Percentiles rank a stretch among this genome's conserved stretches.
Evolutionary conservation across 2,888 invertebrate genomes (phyloP).

Genomic region (Temnothorax rugatulus): DNA sequence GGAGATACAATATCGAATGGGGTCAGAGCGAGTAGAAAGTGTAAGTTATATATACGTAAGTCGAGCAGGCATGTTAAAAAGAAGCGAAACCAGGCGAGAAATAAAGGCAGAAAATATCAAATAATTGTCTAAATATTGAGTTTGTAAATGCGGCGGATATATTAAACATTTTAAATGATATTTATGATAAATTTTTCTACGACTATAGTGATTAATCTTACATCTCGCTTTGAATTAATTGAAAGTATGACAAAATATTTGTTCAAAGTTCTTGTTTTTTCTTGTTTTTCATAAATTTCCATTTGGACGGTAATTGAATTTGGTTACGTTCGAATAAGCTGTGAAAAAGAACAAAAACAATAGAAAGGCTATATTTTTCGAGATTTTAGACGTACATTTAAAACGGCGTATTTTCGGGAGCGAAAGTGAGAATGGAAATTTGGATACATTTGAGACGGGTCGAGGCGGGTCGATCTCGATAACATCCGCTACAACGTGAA

Average conservation of each 20-base stretch:
- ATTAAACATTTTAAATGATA: not conserved
- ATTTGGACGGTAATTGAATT: not conserved
- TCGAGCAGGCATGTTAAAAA: not conserved
- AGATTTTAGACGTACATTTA: constrained; percentile 37
- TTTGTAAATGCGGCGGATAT: not conserved
- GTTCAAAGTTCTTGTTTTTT: too few species aligned
- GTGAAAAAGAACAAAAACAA: not conserved
- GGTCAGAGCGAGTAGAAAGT: constrained; percentile 17
- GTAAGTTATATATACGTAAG: constrained; percentile 26
- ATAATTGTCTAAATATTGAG: not conserved
- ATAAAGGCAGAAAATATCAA: not conserved
- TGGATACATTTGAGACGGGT: constrained; percentile 34
- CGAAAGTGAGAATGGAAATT: constrained; percentile 56
- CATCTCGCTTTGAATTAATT: too few species aligned
- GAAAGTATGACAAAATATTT: constrained; percentile 2
- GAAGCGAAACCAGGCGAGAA: not conserved
- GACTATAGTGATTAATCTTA: not conserved
- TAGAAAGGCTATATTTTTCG: not conserved
- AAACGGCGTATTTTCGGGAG: constrained; percentile 30
- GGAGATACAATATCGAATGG: constrained; percentile 25
- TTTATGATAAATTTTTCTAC: not conserved
- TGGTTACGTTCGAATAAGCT: not conserved
- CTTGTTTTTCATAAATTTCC: not conserved
- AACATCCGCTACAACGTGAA: constrained; percentile 66
- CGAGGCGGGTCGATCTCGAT: constrained; percentile 71